phyloP scores from a whole-genome alignment of 2,888 invertebrate genomes.

The Sturmia bella region DNA sequence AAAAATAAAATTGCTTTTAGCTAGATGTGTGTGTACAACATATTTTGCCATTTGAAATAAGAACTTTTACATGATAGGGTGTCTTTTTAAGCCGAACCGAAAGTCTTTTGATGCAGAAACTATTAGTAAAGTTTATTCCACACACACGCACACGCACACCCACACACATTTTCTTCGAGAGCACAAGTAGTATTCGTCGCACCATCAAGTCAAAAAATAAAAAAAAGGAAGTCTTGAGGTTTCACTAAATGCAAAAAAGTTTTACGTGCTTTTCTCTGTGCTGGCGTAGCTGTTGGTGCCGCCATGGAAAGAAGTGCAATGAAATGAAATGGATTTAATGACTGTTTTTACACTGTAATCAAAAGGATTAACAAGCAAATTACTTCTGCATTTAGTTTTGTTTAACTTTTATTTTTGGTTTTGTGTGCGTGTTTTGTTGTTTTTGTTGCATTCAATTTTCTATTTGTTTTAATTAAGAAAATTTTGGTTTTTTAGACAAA shows the following conservation, averaged over 20 bases:
- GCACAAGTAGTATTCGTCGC: constrained; percentile 5
- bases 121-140: constrained; percentile 63
- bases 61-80: constrained; percentile 22
- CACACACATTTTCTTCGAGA: constrained; percentile 38
- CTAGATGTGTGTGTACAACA: too few species aligned
- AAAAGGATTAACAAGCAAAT: constrained; percentile 68
- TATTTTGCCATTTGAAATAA: background rate
- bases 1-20: too few species aligned
- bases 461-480: constrained; percentile 64
- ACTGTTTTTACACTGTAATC: constrained; percentile 59
- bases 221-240: constrained; percentile 54
- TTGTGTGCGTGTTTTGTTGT: background rate
- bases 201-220: background rate
- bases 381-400: constrained; percentile 51
- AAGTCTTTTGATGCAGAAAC: constrained; percentile 67
- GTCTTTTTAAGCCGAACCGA: constrained; percentile 9
- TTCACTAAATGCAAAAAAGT: constrained; percentile 50
- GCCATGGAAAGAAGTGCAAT: constrained; percentile 26
- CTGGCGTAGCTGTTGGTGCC: constrained; percentile 30
- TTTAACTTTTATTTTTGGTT: constrained; percentile 8
- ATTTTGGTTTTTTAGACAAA: constrained; percentile 64
- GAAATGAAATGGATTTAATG: constrained; percentile 58
- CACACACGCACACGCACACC: too few species aligned
- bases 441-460: background rate
- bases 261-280: constrained; percentile 26